Base-by-base conservation (phyloP, 2,113 vertebrate genomes). In the Colinus virginianus region DNA sequence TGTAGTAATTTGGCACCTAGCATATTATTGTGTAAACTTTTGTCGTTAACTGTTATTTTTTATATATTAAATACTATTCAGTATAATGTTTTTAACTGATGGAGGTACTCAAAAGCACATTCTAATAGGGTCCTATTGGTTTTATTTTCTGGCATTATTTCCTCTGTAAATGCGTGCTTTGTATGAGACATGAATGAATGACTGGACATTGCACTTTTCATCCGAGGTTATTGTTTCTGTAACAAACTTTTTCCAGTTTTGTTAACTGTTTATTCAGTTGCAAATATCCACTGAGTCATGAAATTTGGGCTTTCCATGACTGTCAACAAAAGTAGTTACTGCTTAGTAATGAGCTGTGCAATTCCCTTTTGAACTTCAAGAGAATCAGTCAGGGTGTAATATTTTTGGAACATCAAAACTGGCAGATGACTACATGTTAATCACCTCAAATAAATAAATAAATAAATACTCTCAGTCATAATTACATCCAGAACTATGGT, bases 221-320 rank as follows among this genome's bases (percentile, higher is more conserved):
- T 91, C 82, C 94, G 94, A 90, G 38, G 68, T 95, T 97, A 96
- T 95, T 88, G 96, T 80, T 95, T 91, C 77, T 26, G 20, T 95
- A 95, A 97, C 86, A 93, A 17, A 77, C 96, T 94, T 97, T 30
- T 97, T 94, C 85, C 94, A 88, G 53, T 97, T 97, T 97, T 95
- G 30, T 93, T 95, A 95, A 91, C 87, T 95, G 86, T 97, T 96
- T 97, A 91, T 97, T 97, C 91, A 95, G 93, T 97, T 97, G 81
- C 96, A 96, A 97, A 97, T 94, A 85, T 97, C 84, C 70, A 83
- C 48, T 97, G 96, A 98, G 92, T 97, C 95, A 96, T 86, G 64
- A 96, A 97, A 97, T 97, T 97, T 97, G 84, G 96, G 87, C 87
- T 94, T 97, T 97, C 92, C 68, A 36, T 96, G 76, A 95, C 32